Evolutionary conservation across 2,888 invertebrate genomes (phyloP).

Genomic region (Choristoneura rosaceana): DNA sequence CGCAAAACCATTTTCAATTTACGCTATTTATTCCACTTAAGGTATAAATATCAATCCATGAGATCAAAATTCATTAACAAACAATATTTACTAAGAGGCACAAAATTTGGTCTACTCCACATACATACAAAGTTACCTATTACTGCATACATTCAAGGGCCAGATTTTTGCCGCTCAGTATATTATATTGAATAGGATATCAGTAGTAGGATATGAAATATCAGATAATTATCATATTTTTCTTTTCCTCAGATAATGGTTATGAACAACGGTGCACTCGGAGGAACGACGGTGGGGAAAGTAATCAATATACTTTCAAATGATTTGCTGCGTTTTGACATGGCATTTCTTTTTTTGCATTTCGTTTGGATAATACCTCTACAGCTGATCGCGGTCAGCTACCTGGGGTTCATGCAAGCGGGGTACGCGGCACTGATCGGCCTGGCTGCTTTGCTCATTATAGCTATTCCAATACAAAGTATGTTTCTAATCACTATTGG

Average conservation of each 20-base stretch:
- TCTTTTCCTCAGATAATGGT: slow-evolving; percentile 70
- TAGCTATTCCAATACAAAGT: slow-evolving; percentile 93
- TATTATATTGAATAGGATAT: too few species aligned
- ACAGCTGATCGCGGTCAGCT: slow-evolving; percentile 87
- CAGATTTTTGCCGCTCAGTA: too few species aligned
- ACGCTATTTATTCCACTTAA: too few species aligned
- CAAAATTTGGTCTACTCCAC: too few species aligned
- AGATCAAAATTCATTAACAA: too few species aligned
- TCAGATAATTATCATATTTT: neutral
- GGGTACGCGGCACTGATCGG: slow-evolving; percentile 89
- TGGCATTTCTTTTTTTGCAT: slow-evolving; percentile 90
- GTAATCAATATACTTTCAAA: slow-evolving; percentile 95
- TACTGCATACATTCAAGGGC: too few species aligned
- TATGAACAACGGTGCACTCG: slow-evolving; percentile 86
- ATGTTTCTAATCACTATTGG: slow-evolving; percentile 1
- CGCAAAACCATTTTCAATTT: too few species aligned
- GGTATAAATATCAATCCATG: too few species aligned
- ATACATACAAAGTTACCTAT: too few species aligned
- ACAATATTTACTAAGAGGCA: too few species aligned
- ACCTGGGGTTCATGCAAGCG: slow-evolving; percentile 89
- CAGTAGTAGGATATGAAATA: too few species aligned
- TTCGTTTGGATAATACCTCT: slow-evolving; percentile 93
- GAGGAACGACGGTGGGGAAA: slow-evolving; percentile 94
- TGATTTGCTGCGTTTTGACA: slow-evolving; percentile 94
- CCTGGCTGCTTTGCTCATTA: slow-evolving; percentile 86